phyloP scores from a whole-genome alignment of 2,888 invertebrate genomes.

The Drepanosiphum platanoidis region DNA sequence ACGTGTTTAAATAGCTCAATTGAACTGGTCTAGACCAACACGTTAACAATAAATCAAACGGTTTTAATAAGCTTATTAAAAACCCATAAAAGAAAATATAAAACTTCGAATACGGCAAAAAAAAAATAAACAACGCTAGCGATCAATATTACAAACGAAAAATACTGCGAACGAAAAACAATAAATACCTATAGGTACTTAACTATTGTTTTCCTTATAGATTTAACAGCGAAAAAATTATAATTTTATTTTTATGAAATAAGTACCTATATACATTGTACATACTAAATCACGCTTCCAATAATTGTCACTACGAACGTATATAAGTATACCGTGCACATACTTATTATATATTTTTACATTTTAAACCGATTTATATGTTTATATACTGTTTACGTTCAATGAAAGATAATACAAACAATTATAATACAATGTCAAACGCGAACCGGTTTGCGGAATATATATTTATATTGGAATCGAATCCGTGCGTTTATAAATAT shows the following conservation, averaged over 20 bases:
- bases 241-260: too few species aligned
- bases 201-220: too few species aligned
- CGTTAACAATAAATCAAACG: neutral
- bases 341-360: too few species aligned
- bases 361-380: neutral
- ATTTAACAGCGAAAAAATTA: too few species aligned
- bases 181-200: too few species aligned
- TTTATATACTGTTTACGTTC: neutral
- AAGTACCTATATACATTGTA: too few species aligned
- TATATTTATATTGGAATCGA: neutral
- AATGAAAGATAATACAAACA: neutral
- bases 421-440: slow-evolving; percentile 1
- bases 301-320: neutral
- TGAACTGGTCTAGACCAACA: neutral
- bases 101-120: too few species aligned
- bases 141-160: neutral
- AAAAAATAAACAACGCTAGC: neutral
- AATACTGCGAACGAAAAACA: too few species aligned
- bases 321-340: neutral
- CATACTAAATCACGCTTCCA: neutral
- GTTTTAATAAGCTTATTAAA: too few species aligned
- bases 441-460: slow-evolving; percentile 6
- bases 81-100: neutral
- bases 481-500: neutral
- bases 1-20: neutral